phyloP scores from a whole-genome alignment of 1,140 invertebrate species.

The Anagrus nilaparvatae region DNA sequence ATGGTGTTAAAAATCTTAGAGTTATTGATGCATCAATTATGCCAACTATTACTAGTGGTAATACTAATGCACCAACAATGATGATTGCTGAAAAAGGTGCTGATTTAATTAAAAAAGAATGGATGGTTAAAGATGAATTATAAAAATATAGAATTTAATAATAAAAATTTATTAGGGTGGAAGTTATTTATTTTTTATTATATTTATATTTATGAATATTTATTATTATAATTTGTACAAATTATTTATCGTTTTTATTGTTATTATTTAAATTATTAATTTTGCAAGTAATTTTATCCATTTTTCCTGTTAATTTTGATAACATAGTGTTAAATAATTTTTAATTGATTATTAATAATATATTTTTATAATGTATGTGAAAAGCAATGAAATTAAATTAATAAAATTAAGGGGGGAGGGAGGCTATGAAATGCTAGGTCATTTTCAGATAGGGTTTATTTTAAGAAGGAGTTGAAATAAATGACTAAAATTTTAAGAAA shows the following conservation, averaged over 20 bases:
- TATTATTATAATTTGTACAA: constrained; percentile 2
- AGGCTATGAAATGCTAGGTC: too few species aligned
- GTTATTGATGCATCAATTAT: constrained; percentile 71
- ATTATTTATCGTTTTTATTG: constrained; percentile 11
- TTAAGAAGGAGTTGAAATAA: too few species aligned
- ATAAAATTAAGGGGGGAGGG: too few species aligned
- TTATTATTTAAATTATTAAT: not conserved
- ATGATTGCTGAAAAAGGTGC: constrained; percentile 85
- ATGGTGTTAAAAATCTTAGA: constrained; percentile 57
- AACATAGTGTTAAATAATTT: too few species aligned
- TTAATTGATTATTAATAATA: too few species aligned
- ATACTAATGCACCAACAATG: constrained; percentile 72
- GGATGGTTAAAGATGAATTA: constrained; percentile 38
- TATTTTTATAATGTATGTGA: too few species aligned
- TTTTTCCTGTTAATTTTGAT: too few species aligned
- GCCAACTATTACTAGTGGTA: constrained; percentile 65
- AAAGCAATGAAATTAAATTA: too few species aligned
- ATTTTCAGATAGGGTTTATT: too few species aligned
- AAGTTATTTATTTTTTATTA: not conserved
- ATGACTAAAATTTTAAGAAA: too few species aligned
- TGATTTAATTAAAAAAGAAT: constrained; percentile 69
- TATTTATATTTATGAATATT: not conserved
- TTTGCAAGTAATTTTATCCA: too few species aligned
- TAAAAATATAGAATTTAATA: constrained; percentile 2
- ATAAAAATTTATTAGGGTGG: not conserved